Percentiles rank a stretch among this genome's conserved stretches.
Conservation (phyloP, 2,888 invertebrate species). For the Griposia aprilina region DNA sequence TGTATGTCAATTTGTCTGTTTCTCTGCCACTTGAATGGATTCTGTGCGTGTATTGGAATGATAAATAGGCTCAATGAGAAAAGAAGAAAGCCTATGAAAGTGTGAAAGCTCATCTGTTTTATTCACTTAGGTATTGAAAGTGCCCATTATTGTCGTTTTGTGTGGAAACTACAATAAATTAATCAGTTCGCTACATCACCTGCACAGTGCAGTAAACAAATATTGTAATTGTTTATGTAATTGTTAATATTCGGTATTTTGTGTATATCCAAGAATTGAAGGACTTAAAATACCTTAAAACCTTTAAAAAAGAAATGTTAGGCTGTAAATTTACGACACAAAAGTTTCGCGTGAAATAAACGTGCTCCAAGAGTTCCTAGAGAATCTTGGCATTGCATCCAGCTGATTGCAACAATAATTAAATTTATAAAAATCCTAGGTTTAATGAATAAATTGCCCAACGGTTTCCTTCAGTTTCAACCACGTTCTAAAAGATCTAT, state of each 20-base stretch:
- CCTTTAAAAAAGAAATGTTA: too few species aligned
- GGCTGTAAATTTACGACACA: not conserved
- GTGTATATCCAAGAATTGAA: too few species aligned
- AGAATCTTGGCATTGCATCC: not conserved
- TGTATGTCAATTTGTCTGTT: conserved; percentile 34
- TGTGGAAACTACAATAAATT: not conserved
- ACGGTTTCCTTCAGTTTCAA: not conserved
- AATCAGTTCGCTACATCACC: too few species aligned
- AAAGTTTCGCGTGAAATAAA: not conserved
- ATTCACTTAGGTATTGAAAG: not conserved
- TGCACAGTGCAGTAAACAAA: not conserved
- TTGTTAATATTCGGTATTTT: not conserved
- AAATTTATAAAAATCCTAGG: not conserved
- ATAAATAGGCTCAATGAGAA: conserved; percentile 3
- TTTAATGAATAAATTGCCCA: not conserved
- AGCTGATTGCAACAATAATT: not conserved
- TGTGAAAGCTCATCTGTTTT: conserved; percentile 18
- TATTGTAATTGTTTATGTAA: too few species aligned
- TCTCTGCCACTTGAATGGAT: conserved; percentile 9
- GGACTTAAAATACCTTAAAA: not conserved
- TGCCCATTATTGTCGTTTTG: not conserved
- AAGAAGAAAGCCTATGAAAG: conserved; percentile 36
- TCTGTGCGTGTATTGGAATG: conserved; percentile 25
- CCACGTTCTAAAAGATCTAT: not conserved
- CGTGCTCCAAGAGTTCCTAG: not conserved